A percentile compares a stretch with the other conserved stretches of the same genome.
Evolutionary conservation across 2,888 invertebrate species (phyloP).

Genomic region (Sthenelais limicola): DNA sequence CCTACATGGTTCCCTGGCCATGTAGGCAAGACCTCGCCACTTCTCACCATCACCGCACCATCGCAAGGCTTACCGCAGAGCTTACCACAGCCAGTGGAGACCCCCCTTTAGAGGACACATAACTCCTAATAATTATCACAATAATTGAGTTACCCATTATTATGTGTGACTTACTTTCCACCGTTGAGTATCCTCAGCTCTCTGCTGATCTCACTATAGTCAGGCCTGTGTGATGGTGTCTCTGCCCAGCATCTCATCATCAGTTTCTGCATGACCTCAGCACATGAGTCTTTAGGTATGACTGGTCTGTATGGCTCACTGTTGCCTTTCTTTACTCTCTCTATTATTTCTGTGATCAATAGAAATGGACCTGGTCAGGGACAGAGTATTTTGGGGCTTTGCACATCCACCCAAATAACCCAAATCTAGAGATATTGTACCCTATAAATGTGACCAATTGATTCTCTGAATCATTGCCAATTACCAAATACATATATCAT

Average conservation of each 20-base stretch:
- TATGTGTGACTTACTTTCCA: constrained; percentile 24
- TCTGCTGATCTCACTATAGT: neutral
- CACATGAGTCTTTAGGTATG: neutral
- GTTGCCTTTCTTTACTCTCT: neutral
- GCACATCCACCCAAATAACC: too few relatives aligned
- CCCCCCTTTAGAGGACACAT: too few relatives aligned
- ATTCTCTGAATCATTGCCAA: neutral
- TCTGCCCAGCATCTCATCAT: constrained; percentile 23
- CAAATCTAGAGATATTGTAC: too few relatives aligned
- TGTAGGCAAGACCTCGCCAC: too few relatives aligned
- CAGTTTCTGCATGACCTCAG: constrained; percentile 5
- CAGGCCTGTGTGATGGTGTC: constrained; percentile 7
- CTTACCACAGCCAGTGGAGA: too few relatives aligned
- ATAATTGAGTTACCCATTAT: too few relatives aligned
- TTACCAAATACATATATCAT: neutral
- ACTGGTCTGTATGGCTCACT: neutral
- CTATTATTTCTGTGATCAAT: constrained; percentile 18
- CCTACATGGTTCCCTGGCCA: too few relatives aligned
- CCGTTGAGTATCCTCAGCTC: constrained; percentile 23
- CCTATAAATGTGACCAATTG: neutral
- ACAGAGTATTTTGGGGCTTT: too few relatives aligned
- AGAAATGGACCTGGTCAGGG: neutral
- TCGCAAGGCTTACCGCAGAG: too few relatives aligned
- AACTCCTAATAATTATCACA: too few relatives aligned
- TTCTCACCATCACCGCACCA: too few relatives aligned